phyloP scores from a whole-genome alignment of 2,113 vertebrate genomes.

The Hippocampus barbouri region DNA sequence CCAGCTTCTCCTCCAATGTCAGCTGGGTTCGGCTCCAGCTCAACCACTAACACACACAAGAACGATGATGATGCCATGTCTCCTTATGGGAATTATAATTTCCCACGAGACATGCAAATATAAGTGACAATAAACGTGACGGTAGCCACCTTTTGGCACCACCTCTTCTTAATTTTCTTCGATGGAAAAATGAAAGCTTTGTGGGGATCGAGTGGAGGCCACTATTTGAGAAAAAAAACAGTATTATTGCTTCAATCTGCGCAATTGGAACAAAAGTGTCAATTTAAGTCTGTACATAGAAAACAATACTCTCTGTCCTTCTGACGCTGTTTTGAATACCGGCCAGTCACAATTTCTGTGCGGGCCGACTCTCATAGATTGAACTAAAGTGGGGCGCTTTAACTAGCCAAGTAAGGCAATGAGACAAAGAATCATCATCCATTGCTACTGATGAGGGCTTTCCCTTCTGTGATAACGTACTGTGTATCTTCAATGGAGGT shows the following conservation, averaged over 20 bases:
- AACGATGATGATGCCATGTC: no score
- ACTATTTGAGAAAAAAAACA: background rate
- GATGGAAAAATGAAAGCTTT: no score
- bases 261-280: conserved; percentile 6
- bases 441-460: conserved; percentile 4
- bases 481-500: background rate
- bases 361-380: conserved; percentile 14
- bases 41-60: no score
- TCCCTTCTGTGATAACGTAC: conserved; percentile 8
- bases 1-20: no score
- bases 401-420: conserved; percentile 14
- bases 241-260: conserved; percentile 11
- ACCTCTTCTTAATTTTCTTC: no score
- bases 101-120: no score
- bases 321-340: conserved; percentile 27
- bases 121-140: no score
- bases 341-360: conserved; percentile 15
- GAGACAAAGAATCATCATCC: conserved; percentile 16
- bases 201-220: background rate
- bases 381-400: conserved; percentile 7
- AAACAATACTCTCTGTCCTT: conserved; percentile 12
- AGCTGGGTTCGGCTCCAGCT: no score
- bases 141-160: no score
- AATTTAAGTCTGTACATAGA: conserved; percentile 17
- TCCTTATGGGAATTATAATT: no score